Conservation (phyloP, 2,113 vertebrate genomes). For the Perca fluviatilis region DNA sequence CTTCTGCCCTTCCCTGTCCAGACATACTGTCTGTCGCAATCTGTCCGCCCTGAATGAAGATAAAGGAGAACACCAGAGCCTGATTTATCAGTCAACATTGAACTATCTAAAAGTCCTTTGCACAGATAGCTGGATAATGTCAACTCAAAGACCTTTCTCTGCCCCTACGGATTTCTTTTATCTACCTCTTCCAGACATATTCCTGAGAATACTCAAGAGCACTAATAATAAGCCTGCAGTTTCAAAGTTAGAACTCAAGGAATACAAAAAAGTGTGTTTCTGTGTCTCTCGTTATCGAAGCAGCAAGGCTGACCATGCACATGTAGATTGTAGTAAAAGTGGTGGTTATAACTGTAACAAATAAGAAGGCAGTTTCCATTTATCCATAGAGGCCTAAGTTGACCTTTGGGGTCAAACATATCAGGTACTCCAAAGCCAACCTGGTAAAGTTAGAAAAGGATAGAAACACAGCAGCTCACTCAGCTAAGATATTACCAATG, state of each 20-base stretch:
- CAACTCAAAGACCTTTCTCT: constrained; percentile 71
- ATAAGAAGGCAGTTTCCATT: constrained; percentile 20
- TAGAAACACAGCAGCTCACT: constrained; percentile 24
- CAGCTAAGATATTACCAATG: constrained; percentile 33
- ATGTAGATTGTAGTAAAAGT: background rate
- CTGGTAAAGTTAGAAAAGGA: constrained; percentile 48
- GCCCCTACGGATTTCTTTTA: constrained; percentile 57
- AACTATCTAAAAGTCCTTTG: constrained; percentile 72
- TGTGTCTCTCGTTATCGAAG: constrained; percentile 19
- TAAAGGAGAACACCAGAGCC: constrained; percentile 85
- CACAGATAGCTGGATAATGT: constrained; percentile 85
- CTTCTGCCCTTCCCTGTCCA: constrained; percentile 75
- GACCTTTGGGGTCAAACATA: constrained; percentile 37
- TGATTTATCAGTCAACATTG: constrained; percentile 85
- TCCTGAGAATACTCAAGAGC: constrained; percentile 58
- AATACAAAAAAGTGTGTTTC: constrained; percentile 24
- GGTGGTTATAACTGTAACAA: constrained; percentile 31
- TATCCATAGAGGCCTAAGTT: constrained; percentile 13
- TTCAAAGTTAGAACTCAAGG: constrained; percentile 43
- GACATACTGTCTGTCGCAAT: constrained; percentile 79
- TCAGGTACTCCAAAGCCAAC: constrained; percentile 20
- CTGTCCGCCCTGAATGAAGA: constrained; percentile 82
- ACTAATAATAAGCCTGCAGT: constrained; percentile 52
- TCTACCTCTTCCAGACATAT: constrained; percentile 67
- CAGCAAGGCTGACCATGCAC: background rate